Conservation (phyloP, 2,888 invertebrate species). For the Leuctra nigra region DNA sequence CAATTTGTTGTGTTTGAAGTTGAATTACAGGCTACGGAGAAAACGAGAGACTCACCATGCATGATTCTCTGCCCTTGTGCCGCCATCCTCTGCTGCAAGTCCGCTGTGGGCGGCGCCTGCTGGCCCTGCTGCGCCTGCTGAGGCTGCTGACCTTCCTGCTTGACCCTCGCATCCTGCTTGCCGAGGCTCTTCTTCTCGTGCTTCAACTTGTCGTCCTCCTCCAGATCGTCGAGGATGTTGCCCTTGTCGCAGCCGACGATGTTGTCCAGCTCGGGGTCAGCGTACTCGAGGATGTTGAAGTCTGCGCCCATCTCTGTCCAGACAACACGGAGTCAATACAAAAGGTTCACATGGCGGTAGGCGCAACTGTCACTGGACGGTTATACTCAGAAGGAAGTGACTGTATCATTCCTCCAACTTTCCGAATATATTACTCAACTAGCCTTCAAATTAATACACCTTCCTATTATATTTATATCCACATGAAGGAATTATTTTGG, state of each 20-base stretch:
- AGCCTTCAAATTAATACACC: too few relatives aligned
- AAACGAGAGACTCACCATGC: neutral
- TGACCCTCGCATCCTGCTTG: slow-evolving; percentile 10
- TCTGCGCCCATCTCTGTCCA: slow-evolving; percentile 85
- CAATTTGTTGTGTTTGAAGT: too few relatives aligned
- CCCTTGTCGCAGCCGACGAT: slow-evolving; percentile 71
- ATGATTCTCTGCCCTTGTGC: neutral
- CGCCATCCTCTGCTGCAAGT: neutral
- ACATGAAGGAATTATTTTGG: too few relatives aligned
- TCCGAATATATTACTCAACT: too few relatives aligned
- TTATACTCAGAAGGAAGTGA: too few relatives aligned
- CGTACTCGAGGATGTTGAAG: slow-evolving; percentile 93
- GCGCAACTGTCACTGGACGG: too few relatives aligned
- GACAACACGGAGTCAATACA: slow-evolving; percentile 36
- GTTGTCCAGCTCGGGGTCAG: slow-evolving; percentile 85
- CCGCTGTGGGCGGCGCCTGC: neutral
- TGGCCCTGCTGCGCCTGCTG: neutral
- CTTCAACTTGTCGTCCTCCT: slow-evolving; percentile 51
- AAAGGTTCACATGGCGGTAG: too few relatives aligned
- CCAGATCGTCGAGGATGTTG: slow-evolving; percentile 81
- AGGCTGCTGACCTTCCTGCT: neutral
- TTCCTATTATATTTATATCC: too few relatives aligned
- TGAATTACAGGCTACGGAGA: too few relatives aligned
- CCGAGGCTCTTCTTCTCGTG: neutral
- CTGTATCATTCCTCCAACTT: too few relatives aligned